Evolutionary conservation across 1,140 invertebrate genomes (phyloP).

Genomic region (Oreohelix idahoensis): DNA sequence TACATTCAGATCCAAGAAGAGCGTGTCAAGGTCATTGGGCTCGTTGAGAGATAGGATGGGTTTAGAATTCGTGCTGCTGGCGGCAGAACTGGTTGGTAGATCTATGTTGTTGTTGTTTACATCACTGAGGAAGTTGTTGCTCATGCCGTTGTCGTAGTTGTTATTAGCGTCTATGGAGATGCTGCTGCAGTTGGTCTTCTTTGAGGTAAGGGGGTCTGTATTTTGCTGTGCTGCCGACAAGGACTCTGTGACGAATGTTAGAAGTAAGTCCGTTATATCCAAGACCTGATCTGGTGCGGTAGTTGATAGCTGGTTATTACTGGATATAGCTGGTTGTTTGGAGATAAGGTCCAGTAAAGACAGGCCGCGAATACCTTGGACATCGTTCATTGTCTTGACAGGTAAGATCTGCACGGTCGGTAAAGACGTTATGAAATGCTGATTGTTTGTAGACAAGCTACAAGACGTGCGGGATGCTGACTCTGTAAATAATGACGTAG

Average conservation of each 20-base stretch:
- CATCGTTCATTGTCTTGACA: neutral
- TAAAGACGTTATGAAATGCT: neutral
- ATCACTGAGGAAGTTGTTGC: neutral
- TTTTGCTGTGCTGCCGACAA: neutral
- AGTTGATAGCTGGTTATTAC: neutral
- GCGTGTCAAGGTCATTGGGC: neutral
- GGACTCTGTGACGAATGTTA: neutral
- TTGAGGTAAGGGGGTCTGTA: neutral
- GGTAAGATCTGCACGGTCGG: neutral
- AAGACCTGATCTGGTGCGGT: neutral
- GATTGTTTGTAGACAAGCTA: neutral
- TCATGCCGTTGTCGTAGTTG: neutral
- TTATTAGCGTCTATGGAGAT: neutral
- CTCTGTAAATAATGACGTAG: neutral
- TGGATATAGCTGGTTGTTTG: neutral
- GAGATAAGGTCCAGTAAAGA: neutral
- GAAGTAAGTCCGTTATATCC: neutral
- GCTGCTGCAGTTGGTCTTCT: neutral
- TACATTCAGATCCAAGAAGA: neutral
- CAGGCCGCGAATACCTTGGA: neutral
- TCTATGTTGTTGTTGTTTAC: neutral
- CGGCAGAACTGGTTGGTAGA: neutral
- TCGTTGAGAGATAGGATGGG: neutral
- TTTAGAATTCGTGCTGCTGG: neutral
- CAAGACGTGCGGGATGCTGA: neutral